Conservation (phyloP, 2,888 invertebrate species). For the Pharmacophagus antenor region DNA sequence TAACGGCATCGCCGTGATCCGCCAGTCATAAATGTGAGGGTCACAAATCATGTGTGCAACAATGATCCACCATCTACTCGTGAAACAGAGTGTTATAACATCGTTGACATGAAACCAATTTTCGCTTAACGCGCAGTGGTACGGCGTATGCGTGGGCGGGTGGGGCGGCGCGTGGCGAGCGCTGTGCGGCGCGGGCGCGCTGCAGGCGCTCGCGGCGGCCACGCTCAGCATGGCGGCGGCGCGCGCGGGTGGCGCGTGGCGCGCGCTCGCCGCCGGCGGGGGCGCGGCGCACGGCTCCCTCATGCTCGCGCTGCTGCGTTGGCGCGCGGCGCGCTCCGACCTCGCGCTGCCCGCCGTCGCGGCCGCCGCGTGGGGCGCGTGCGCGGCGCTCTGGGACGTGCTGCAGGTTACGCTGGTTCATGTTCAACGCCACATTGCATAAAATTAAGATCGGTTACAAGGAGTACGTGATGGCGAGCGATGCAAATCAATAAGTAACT, state of each 20-base stretch:
- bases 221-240: conserved; percentile 90
- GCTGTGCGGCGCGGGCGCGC: conserved; percentile 86
- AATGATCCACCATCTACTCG: too few relatives aligned
- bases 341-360: conserved; percentile 91
- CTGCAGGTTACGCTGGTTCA: conserved; percentile 72
- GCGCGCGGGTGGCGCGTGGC: conserved; percentile 85
- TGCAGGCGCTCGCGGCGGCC: conserved; percentile 88
- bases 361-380: conserved; percentile 92
- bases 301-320: conserved; percentile 86
- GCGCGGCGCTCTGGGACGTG: conserved; percentile 92
- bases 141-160: conserved; percentile 90
- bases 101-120: too few relatives aligned
- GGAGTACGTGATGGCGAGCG: too few relatives aligned
- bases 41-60: too few relatives aligned
- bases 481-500: too few relatives aligned
- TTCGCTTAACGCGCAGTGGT: conserved; percentile 81
- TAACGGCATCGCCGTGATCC: too few relatives aligned
- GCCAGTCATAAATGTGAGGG: too few relatives aligned
- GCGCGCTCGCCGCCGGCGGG: conserved; percentile 89
- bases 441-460: too few relatives aligned
- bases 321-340: conserved; percentile 91
- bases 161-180: conserved; percentile 87
- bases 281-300: conserved; percentile 90
- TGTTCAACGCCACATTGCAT: neutral
- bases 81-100: too few relatives aligned